Evolutionary conservation across 1,140 invertebrate species (phyloP).

Genomic region (Bombyx mori): ASM3026992v2 NC_085113.1:8517501-8518000

Average conservation of each 20-base stretch:
- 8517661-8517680: slow-evolving; percentile 8
- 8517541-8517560: background rate
- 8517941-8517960: slow-evolving; percentile 40
- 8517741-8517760: slow-evolving; percentile 5
- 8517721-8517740: slow-evolving; percentile 6
- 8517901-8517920: slow-evolving; percentile 27
- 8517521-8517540: background rate
- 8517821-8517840: slow-evolving; percentile 40
- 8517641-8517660: slow-evolving; percentile 11
- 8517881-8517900: slow-evolving; percentile 41
- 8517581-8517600: slow-evolving; percentile 4
- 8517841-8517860: slow-evolving; percentile 37
- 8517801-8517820: slow-evolving; percentile 32
- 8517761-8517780: slow-evolving; percentile 11
- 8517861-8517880: slow-evolving; percentile 52
- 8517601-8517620: slow-evolving; percentile 7
- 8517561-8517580: slow-evolving; percentile 4
- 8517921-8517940: slow-evolving; percentile 38
- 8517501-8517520: no score
- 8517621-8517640: slow-evolving; percentile 12
- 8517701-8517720: slow-evolving; percentile 4
- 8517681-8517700: slow-evolving; percentile 3
- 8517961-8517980: slow-evolving; percentile 41
- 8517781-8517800: slow-evolving; percentile 20
- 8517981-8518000: slow-evolving; percentile 51